phyloP scores from a whole-genome alignment of 2,113 vertebrate genomes.

The Pygoscelis antarcticus region DNA sequence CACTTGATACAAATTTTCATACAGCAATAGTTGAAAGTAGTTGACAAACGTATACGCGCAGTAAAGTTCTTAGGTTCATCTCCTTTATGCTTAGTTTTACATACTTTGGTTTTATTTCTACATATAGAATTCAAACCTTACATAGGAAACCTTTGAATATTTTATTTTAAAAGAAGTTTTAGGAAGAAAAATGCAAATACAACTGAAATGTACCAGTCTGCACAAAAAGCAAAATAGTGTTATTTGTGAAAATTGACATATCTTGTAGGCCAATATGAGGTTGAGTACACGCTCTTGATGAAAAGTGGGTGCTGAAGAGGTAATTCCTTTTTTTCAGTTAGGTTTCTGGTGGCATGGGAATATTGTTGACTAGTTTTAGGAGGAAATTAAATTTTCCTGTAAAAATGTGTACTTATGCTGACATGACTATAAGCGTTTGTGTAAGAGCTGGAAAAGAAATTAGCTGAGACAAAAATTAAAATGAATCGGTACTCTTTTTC shows the following conservation, averaged over 20 bases:
- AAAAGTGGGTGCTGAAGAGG: neutral
- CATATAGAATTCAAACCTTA: neutral
- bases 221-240: neutral
- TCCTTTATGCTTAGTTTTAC: neutral
- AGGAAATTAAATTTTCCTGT: neutral
- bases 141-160: neutral
- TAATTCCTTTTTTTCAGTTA: neutral
- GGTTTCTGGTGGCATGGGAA: neutral
- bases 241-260: neutral
- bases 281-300: neutral
- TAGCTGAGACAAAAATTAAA: neutral
- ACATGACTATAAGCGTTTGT: neutral
- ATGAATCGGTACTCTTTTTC: neutral
- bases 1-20: neutral
- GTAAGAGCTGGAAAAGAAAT: slow-evolving; percentile 36
- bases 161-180: neutral
- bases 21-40: neutral
- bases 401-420: neutral
- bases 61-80: neutral
- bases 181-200: neutral
- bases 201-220: neutral
- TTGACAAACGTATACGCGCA: accelerated
- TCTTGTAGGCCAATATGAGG: neutral
- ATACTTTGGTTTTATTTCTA: neutral
- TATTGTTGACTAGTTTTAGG: neutral